Evolutionary conservation across 2,888 invertebrate species (phyloP), one percentile per base, ranked within the genome.

Genomic region (Eugnorisma glareosa): DNA sequence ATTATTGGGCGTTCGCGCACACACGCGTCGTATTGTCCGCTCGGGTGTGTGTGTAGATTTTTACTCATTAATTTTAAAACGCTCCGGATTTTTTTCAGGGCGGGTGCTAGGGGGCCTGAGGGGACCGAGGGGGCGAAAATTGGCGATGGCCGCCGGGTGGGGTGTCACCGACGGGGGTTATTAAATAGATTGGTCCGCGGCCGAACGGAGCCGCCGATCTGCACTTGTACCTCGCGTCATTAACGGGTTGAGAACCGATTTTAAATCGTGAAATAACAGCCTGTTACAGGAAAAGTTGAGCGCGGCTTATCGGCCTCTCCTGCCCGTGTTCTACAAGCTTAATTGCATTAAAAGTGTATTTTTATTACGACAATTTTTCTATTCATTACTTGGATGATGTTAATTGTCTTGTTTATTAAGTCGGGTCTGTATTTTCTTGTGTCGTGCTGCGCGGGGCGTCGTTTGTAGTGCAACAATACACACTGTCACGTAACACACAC

Each of bases 41-140:
- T 91, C 92, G 91, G 90, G 91, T 95, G 97, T 96, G 96, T 96
- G 96, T 96, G 97, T 97, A 95, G 94, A 97, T 97, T 97, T 96
- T 97, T 97, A 97, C 97, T 97, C 97, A 97, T 97, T 97, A 97
- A 97, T 97, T 97, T 97, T 97, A 97, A 97, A 97, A 97, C 96
- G 97, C 96, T 96, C 96, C 92, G 97, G 96, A 97, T 97, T 97
- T 97, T 97, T 96, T 97, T 96, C 96, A 95, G 96, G 95, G 96
- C 94, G 96, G 96, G 95, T 95, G 95, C 95, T 93, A 93, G 95
- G 95, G 95, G 94, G 94, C 91, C 92, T 91, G 92, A 86, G 88
- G 86, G 88, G 91, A 90, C 88, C 82, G 90, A 91, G 93, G 94
- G 95, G 94, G 94, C 93, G 95, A 94, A 95, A 96, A 95, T 96